Evolutionary conservation across 2,113 vertebrate genomes (phyloP).

Genomic region (Burhinus bistriatus): DNA sequence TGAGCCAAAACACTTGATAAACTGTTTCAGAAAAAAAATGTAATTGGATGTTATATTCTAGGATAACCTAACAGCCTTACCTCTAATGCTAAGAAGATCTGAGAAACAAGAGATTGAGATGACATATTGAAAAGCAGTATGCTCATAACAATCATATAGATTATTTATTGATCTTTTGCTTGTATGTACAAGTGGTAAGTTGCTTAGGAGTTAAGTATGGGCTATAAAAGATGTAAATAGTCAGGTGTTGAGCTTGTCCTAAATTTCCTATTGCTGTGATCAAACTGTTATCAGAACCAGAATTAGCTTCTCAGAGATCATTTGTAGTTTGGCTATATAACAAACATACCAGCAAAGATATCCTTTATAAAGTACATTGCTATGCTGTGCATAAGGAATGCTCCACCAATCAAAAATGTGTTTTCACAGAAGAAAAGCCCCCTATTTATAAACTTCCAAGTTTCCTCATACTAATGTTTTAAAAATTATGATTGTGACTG

Average conservation of each 20-base stretch:
- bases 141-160: background rate
- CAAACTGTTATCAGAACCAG: background rate
- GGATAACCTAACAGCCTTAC: background rate
- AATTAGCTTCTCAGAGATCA: background rate
- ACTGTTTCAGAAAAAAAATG: background rate
- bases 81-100: background rate
- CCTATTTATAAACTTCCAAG: background rate
- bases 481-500: background rate
- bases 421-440: background rate
- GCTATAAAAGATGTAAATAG: background rate
- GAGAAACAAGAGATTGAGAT: background rate
- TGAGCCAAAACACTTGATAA: background rate
- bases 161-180: background rate
- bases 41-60: background rate
- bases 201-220: background rate
- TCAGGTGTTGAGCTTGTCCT: background rate
- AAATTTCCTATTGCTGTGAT: background rate
- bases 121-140: background rate
- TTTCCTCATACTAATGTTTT: background rate
- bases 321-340: background rate
- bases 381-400: background rate
- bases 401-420: background rate
- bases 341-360: background rate
- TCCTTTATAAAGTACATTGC: background rate
- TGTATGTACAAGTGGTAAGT: background rate